phyloP scores from a whole-genome alignment of 2,888 invertebrate genomes.

The Anthophora plumipes region DNA sequence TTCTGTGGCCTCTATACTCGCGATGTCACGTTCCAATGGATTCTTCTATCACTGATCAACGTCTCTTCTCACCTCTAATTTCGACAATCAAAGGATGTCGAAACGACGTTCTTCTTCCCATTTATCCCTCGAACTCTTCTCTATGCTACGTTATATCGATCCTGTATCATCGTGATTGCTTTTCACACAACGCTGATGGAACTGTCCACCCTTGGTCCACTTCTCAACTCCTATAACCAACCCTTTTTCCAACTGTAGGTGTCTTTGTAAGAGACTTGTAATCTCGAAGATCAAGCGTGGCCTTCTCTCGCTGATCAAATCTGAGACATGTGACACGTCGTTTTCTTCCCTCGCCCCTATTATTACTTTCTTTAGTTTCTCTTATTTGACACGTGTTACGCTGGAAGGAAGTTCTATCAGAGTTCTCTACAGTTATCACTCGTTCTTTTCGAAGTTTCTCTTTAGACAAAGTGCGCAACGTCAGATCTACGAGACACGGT shows the following conservation, averaged over 20 bases:
- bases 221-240: not conserved
- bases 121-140: not conserved
- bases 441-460: no score
- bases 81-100: not conserved
- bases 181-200: not conserved
- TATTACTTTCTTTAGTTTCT: not conserved
- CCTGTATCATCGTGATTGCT: conserved; percentile 17
- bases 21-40: conserved; percentile 28
- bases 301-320: conserved; percentile 5
- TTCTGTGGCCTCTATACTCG: not conserved
- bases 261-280: conserved; percentile 15
- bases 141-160: not conserved
- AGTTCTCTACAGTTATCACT: no score
- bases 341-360: not conserved
- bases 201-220: conserved; percentile 1
- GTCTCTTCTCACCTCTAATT: conserved; percentile 13
- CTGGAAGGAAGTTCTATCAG: not conserved
- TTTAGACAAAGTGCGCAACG: no score
- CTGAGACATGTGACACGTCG: conserved; percentile 1
- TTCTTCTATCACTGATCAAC: conserved; percentile 18
- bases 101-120: not conserved
- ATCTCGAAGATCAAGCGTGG: conserved; percentile 22
- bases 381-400: not conserved
- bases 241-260: no score
- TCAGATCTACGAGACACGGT: no score